Conservation (phyloP, 2,888 invertebrate genomes). For the Nomada hirtipes region DNA sequence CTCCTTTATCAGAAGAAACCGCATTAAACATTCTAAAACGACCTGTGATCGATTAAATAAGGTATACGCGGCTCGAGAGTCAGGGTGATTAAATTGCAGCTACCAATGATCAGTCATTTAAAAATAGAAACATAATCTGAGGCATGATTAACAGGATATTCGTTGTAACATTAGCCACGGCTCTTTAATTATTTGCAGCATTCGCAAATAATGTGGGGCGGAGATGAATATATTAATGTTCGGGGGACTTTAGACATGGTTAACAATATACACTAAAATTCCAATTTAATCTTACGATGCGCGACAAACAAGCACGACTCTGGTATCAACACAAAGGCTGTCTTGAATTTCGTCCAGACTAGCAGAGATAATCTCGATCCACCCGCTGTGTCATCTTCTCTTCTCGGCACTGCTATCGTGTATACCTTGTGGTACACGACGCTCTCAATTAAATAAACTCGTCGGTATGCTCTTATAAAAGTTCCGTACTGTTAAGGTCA, state of each 20-base stretch:
- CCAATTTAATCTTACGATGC: neutral
- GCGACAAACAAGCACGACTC: neutral
- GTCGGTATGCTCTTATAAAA: conserved; percentile 46
- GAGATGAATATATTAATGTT: too few species aligned
- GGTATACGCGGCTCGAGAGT: too few species aligned
- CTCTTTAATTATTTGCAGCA: too few species aligned
- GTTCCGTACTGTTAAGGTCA: conserved; percentile 67
- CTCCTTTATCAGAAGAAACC: neutral
- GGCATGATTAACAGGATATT: too few species aligned
- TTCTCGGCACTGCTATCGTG: neutral
- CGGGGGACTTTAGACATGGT: too few species aligned
- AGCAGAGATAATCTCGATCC: conserved; percentile 28
- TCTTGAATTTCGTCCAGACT: conserved; percentile 29
- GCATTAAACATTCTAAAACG: neutral
- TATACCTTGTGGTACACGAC: conserved; percentile 32
- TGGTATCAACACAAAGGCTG: neutral
- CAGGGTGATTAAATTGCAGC: neutral
- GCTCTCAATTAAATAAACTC: conserved; percentile 61
- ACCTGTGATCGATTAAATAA: neutral
- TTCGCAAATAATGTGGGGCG: too few species aligned
- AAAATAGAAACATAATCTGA: neutral
- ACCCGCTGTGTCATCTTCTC: neutral
- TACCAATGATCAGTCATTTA: neutral
- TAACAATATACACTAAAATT: too few species aligned
- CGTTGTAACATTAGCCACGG: too few species aligned